Evolutionary conservation across 2,888 invertebrate species (phyloP), one percentile per base, ranked within the genome.

Genomic region (Melolontha melolontha): DNA sequence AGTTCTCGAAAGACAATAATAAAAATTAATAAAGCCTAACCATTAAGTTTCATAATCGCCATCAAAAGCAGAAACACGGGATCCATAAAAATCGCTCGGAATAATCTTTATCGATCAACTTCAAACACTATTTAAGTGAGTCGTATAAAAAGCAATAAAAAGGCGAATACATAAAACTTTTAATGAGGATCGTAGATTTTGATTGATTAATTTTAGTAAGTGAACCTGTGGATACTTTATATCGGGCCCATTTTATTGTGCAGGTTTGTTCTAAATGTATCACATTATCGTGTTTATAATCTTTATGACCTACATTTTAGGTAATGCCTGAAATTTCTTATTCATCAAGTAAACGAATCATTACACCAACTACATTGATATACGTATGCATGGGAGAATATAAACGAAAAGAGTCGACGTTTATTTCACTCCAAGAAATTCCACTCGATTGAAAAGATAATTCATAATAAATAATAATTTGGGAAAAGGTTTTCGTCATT

Each of bases 31-130:
- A 34, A 34, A 34, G 34, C 8, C 34, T 34, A 34, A 34, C 34
- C 34, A 34, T 34, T 34, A 6, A 34, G 34, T 34, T 34, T 34
- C 34, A 34, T 34, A 34, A 34, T 2, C 34, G n/a, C 34, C 6
- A 34, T 34, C 34, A 6, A 10, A 34, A 10, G 10, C 6, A 34
- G 34, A 10, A 34, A 34, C 34, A 34, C 34, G 34, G 34, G 10
- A 1, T 10, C 10, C 42, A 41, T 44, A 34, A 64, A 64, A 44
- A 16, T 50, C 41, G 27, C n/a, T 17, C 40, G 42, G n/a, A 22
- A 64, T 40, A 52, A 55, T 68, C 59, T 68, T 68, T 64, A 68
- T 68, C 49, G 54, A 47, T 41, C 63, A 47, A 40, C 27, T 64
- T 50, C 50, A 67, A 52, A 67, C 47, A 64, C 49, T 47, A 34